phyloP scores from a whole-genome alignment of 2,113 vertebrate species.

The Eonycteris spelaea region DNA sequence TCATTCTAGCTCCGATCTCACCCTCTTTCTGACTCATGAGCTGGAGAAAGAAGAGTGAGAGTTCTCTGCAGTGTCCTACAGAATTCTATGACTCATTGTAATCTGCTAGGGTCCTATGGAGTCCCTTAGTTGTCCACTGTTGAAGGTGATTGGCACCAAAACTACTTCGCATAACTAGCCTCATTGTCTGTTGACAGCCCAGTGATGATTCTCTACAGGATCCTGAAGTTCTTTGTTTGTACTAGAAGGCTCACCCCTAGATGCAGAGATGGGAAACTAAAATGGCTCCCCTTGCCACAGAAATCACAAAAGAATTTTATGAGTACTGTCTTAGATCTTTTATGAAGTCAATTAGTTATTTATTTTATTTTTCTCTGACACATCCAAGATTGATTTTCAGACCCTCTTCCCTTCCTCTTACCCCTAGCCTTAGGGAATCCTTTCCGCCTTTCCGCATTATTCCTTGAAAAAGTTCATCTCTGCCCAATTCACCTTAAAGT shows the following conservation, averaged over 20 bases:
- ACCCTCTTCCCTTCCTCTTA: background rate
- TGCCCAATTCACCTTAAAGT: background rate
- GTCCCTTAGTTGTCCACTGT: background rate
- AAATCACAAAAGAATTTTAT: background rate
- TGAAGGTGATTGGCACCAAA: background rate
- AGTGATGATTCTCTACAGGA: background rate
- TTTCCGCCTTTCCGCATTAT: too few relatives aligned
- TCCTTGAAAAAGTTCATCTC: too few relatives aligned
- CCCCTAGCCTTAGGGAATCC: background rate
- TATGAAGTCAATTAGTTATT: background rate
- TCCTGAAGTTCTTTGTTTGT: background rate
- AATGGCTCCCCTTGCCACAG: background rate
- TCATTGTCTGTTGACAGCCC: background rate
- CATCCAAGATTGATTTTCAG: background rate
- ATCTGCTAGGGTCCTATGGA: background rate
- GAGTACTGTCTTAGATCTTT: background rate
- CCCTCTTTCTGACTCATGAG: background rate
- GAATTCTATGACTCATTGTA: background rate
- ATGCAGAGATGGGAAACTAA: background rate
- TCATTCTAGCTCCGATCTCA: background rate
- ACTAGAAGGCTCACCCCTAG: background rate
- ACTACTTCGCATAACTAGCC: background rate
- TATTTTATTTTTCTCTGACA: background rate
- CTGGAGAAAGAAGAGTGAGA: background rate
- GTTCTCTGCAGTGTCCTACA: background rate